These are phyloP conservation scores for Sycobia sp. DNA, from an alignment of 1,140 invertebrate genomes.

Conservation along the genomic window DNA sequence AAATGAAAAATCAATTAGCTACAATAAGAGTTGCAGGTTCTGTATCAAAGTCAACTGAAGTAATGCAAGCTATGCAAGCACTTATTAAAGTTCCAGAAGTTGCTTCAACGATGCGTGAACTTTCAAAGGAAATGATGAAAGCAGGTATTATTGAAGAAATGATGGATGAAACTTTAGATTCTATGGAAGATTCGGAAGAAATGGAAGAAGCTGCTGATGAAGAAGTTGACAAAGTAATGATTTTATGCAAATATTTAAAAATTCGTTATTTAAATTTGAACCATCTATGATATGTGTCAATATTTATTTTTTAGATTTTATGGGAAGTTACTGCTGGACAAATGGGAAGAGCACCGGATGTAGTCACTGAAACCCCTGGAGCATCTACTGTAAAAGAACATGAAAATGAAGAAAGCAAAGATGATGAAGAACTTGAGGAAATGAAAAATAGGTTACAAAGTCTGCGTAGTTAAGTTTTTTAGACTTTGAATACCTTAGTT, in stretches of 20 bases:
- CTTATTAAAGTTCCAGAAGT: conserved; percentile 91
- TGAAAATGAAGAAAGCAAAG: conserved; percentile 68
- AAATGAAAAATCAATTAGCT: conserved; percentile 98
- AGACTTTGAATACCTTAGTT: not conserved
- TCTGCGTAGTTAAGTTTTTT: conserved; percentile 71
- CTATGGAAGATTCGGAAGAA: conserved; percentile 86
- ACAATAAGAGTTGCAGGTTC: conserved; percentile 89
- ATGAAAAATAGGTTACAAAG: conserved; percentile 86
- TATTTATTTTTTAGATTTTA: conserved; percentile 70
- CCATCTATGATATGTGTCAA: no score
- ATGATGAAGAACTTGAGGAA: conserved; percentile 81
- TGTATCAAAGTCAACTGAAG: conserved; percentile 90
- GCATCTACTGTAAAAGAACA: conserved; percentile 62
- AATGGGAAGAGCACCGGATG: conserved; percentile 85
- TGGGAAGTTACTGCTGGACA: conserved; percentile 95
- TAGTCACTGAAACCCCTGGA: conserved; percentile 70
- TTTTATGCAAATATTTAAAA: conserved; percentile 1
- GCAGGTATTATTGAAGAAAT: conserved; percentile 99
- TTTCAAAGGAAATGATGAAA: conserved; percentile 99
- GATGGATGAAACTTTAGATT: conserved; percentile 97
- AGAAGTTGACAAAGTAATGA: conserved; percentile 87
- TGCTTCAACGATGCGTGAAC: conserved; percentile 92
- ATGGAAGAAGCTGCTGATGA: conserved; percentile 91
- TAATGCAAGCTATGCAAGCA: conserved; percentile 97
- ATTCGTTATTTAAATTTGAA: not conserved